Percentiles rank a stretch among this genome's conserved stretches.
phyloP scores from a whole-genome alignment of 2,113 vertebrate species.

The Boulengeromyrus knoepffleri region DNA sequence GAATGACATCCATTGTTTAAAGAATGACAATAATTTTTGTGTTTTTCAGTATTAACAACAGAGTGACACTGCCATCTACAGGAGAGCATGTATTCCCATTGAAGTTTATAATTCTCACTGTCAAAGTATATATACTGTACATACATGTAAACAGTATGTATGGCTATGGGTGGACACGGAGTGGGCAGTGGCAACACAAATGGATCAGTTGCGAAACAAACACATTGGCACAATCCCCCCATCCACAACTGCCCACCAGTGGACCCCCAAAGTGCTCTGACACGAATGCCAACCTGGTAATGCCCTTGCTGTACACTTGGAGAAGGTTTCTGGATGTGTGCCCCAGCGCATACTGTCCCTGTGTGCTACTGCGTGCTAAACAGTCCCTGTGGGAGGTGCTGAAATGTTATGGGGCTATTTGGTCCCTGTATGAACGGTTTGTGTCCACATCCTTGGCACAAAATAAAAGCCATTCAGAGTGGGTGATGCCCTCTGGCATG shows the following conservation, averaged over 20 bases:
- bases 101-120: constrained; percentile 34
- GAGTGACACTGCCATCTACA: background rate
- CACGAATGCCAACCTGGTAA: background rate
- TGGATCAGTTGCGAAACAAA: background rate
- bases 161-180: background rate
- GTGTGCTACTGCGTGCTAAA: background rate
- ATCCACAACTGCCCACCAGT: background rate
- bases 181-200: background rate
- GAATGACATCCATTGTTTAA: background rate
- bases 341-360: background rate
- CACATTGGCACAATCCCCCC: background rate
- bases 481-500: background rate
- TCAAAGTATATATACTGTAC: background rate
- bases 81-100: background rate
- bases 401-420: background rate
- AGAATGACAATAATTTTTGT: background rate
- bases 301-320: background rate
- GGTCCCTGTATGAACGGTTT: background rate
- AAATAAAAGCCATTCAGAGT: background rate
- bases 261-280: background rate
- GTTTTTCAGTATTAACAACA: background rate
- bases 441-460: background rate
- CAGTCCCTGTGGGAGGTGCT: background rate
- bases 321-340: background rate
- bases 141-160: background rate